These are phyloP conservation scores for Eumacrocentrus americanus DNA, from an alignment of 2,888 invertebrate genomes.

Conservation along the genomic window DNA sequence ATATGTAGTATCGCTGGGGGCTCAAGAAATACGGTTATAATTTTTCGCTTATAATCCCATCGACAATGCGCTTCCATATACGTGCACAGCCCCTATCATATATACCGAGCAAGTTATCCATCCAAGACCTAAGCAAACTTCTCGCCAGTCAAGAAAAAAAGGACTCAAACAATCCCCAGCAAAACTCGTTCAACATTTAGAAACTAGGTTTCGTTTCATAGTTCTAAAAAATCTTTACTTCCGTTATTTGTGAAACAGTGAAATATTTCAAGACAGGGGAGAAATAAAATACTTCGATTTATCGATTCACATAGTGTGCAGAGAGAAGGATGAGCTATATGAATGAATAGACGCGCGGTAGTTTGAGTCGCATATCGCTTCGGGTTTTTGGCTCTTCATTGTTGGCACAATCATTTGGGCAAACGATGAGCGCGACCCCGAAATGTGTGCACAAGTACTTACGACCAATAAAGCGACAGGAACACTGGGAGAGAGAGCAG, in stretches of 20 bases:
- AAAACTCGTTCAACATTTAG: constrained; percentile 9
- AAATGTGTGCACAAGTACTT: constrained; percentile 58
- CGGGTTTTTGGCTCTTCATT: constrained; percentile 40
- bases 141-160: constrained; percentile 13
- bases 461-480: constrained; percentile 58
- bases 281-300: constrained; percentile 12
- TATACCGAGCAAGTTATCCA: constrained; percentile 4
- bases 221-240: constrained; percentile 19
- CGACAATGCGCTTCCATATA: constrained; percentile 28
- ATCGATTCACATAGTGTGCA: constrained; percentile 14
- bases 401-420: constrained; percentile 47
- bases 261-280: background rate
- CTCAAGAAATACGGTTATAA: constrained; percentile 39
- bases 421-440: constrained; percentile 38
- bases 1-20: constrained; percentile 23
- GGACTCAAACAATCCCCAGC: background rate
- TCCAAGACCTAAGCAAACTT: constrained; percentile 38
- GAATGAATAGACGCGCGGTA: constrained; percentile 2
- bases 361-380: constrained; percentile 21
- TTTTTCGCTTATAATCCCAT: constrained; percentile 36
- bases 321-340: constrained; percentile 14
- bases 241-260: constrained; percentile 16
- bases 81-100: constrained; percentile 16
- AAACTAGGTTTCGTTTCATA: constrained; percentile 6
- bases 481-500: constrained; percentile 49